Evolutionary conservation across 2,888 invertebrate genomes (phyloP).

Genomic region (Koerneria pararmatus): DNA sequence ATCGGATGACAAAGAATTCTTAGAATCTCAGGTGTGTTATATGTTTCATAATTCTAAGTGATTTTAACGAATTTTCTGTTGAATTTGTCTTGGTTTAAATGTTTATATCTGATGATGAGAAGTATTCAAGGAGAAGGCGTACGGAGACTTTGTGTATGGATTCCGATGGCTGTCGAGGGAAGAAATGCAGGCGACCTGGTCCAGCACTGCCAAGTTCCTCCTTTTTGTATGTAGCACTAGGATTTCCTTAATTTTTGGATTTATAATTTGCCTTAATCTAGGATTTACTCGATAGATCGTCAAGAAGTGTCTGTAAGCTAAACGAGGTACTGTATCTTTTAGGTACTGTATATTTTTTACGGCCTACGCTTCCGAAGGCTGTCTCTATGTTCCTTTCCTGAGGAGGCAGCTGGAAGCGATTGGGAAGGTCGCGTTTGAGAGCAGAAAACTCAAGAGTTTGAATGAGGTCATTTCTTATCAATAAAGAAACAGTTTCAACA

Average conservation of each 20-base stretch:
- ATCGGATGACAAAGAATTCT: conserved; percentile 40
- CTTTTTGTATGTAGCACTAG: too few relatives aligned
- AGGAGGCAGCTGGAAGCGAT: conserved; percentile 27
- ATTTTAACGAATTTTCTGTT: not conserved
- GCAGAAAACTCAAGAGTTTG: conserved; percentile 33
- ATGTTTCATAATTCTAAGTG: not conserved
- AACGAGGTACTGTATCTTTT: conserved; percentile 17
- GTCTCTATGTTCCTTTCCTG: conserved; percentile 57
- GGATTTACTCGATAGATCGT: too few relatives aligned
- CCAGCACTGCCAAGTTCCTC: conserved; percentile 45
- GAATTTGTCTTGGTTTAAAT: conserved; percentile 3
- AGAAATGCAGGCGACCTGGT: conserved; percentile 42
- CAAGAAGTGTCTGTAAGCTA: too few relatives aligned
- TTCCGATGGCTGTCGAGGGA: conserved; percentile 48
- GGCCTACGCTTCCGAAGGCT: conserved; percentile 53
- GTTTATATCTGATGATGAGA: not conserved
- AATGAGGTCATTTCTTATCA: conserved; percentile 30
- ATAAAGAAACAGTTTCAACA: too few relatives aligned
- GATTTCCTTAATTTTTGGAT: too few relatives aligned
- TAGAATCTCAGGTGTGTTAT: conserved; percentile 41
- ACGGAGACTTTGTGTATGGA: conserved; percentile 52
- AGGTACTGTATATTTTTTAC: conserved; percentile 55
- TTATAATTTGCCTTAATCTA: too few relatives aligned
- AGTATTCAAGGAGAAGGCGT: conserved; percentile 36
- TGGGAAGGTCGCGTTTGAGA: conserved; percentile 35